phyloP scores from a whole-genome alignment of 2,888 invertebrate genomes.

The Notodonta dromedarius region DNA sequence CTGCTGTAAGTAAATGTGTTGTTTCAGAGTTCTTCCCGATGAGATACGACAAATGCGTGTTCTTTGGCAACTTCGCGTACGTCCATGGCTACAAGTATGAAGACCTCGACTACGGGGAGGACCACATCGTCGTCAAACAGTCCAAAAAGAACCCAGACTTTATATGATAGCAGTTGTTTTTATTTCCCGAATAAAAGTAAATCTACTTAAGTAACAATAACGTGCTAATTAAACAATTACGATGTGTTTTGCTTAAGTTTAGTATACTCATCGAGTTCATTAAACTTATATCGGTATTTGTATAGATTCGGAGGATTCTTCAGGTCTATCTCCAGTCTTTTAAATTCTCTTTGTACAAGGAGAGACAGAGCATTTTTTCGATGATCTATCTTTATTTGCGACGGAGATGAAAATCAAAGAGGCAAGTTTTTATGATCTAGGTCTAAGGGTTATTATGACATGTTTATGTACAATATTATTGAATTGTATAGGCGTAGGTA shows the following conservation, averaged over 20 bases:
- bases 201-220: not conserved
- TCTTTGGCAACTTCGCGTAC: conserved; percentile 74
- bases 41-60: conserved; percentile 67
- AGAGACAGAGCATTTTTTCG: no score
- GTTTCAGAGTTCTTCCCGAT: conserved; percentile 57
- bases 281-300: no score
- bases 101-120: conserved; percentile 70
- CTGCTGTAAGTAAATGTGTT: conserved; percentile 9
- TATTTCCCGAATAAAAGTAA: conserved; percentile 16
- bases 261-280: no score
- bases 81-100: conserved; percentile 71
- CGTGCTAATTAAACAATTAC: no score
- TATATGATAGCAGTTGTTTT: conserved; percentile 26
- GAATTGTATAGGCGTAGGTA: conserved; percentile 5
- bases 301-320: no score
- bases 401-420: no score
- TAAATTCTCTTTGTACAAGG: no score
- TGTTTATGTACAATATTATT: not conserved
- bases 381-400: no score
- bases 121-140: conserved; percentile 48
- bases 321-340: no score
- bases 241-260: no score
- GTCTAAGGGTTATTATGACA: no score
- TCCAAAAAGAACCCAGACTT: conserved; percentile 69
- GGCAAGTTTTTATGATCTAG: no score